Percentiles rank a stretch among this genome's conserved stretches.
phyloP scores from a whole-genome alignment of 2,113 vertebrate genomes.

The Danio rerio region GRCz12tu NC_133189.1:33837001-33837500 shows the following conservation, averaged over 20 bases:
- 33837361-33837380: constrained; percentile 61
- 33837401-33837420: constrained; percentile 49
- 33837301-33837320: constrained; percentile 69
- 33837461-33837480: constrained; percentile 63
- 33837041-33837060: too few species aligned
- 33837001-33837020: too few species aligned
- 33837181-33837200: constrained; percentile 59
- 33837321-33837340: constrained; percentile 65
- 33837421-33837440: constrained; percentile 44
- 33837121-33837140: background rate
- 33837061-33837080: constrained; percentile 5
- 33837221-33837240: constrained; percentile 55
- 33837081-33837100: background rate
- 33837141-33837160: constrained; percentile 15
- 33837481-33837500: constrained; percentile 46
- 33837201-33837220: constrained; percentile 40
- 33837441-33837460: constrained; percentile 48
- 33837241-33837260: constrained; percentile 70
- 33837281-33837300: constrained; percentile 61
- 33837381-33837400: constrained; percentile 64
- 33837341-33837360: constrained; percentile 63
- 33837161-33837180: background rate
- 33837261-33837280: constrained; percentile 73
- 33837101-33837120: background rate
- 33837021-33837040: too few species aligned